A percentile compares a stretch with the other conserved stretches of the same genome.
phyloP scores from a whole-genome alignment of 2,113 vertebrate genomes.

The Archocentrus centrarchus region DNA sequence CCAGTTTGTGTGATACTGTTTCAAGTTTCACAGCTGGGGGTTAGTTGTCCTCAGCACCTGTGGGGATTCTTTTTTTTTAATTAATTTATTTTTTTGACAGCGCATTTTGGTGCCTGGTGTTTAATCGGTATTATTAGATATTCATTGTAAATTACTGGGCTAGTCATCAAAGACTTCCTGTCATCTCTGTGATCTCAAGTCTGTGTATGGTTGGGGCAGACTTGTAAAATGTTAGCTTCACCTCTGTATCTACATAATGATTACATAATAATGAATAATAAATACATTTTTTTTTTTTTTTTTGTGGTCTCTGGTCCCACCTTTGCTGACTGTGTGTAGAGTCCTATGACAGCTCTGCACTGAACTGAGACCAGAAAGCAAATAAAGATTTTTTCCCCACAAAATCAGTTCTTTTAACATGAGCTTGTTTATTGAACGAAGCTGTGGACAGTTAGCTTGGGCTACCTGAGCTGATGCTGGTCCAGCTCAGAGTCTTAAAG shows the following conservation, averaged over 20 bases:
- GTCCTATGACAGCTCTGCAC: background rate
- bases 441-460: constrained; percentile 4
- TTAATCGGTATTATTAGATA: background rate
- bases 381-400: background rate
- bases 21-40: background rate
- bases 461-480: constrained; percentile 5
- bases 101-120: background rate
- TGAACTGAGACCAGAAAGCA: background rate
- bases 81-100: no score
- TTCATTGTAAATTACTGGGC: fast-evolving
- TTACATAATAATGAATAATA: background rate
- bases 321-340: no score
- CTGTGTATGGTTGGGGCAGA: background rate
- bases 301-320: no score
- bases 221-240: background rate
- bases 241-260: background rate
- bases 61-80: no score
- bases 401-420: background rate
- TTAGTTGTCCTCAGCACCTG: no score
- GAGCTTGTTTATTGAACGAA: constrained; percentile 15
- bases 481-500: constrained; percentile 10
- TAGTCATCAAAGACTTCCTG: background rate
- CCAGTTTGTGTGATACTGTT: background rate
- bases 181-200: background rate
- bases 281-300: no score